Percentiles rank a stretch among this genome's conserved stretches.
Evolutionary conservation across 2,888 invertebrate genomes (phyloP).

Genomic region (Pomacea canaliculata): DNA sequence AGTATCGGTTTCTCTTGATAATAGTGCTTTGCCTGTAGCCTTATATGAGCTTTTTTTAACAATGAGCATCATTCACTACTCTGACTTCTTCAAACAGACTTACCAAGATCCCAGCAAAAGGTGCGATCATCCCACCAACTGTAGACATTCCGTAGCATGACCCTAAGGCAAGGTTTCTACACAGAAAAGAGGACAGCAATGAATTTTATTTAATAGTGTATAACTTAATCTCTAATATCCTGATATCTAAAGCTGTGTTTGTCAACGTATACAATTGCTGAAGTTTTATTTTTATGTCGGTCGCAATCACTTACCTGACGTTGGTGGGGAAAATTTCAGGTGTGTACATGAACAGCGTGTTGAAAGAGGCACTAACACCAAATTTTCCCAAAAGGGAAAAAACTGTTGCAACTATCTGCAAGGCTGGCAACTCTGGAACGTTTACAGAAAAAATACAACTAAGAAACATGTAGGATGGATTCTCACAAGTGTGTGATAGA

Average conservation of each 20-base stretch:
- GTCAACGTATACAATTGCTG: not conserved
- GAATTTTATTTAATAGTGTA: too few relatives aligned
- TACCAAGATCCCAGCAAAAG: not conserved
- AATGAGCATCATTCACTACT: too few relatives aligned
- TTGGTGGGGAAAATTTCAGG: constrained; percentile 55
- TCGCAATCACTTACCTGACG: constrained; percentile 39
- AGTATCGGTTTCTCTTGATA: too few relatives aligned
- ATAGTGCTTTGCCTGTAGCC: too few relatives aligned
- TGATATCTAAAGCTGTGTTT: too few relatives aligned
- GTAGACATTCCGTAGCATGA: not conserved
- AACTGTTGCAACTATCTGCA: not conserved
- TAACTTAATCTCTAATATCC: too few relatives aligned
- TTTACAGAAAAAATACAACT: too few relatives aligned
- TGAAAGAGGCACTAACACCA: constrained; percentile 2
- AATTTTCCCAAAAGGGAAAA: constrained; percentile 9
- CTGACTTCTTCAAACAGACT: not conserved
- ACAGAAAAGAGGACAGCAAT: not conserved
- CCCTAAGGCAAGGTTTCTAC: not conserved
- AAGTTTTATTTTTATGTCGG: not conserved
- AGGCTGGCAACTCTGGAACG: too few relatives aligned
- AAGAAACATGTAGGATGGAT: too few relatives aligned
- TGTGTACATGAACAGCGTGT: constrained; percentile 42
- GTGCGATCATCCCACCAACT: not conserved
- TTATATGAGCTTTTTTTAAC: too few relatives aligned
- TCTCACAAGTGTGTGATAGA: too few relatives aligned